Evolutionary conservation across 2,113 vertebrate genomes (phyloP).

Genomic region (Eurystomus gularis): DNA sequence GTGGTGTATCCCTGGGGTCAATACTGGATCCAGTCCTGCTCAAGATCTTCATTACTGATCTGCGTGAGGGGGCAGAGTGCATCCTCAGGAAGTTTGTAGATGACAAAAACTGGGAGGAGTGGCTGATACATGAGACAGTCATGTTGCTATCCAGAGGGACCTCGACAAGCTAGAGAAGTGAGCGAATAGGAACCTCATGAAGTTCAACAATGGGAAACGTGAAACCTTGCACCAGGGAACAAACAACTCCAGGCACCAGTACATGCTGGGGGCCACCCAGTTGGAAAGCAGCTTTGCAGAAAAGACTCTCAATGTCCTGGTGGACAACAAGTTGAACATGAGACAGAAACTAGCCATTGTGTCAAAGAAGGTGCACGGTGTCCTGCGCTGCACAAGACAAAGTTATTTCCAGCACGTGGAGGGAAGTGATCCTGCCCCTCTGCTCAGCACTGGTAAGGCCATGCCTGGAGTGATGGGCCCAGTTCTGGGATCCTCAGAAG

Average conservation of each 20-base stretch:
- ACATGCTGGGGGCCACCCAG: background rate
- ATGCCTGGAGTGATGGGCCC: background rate
- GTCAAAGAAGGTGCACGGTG: background rate
- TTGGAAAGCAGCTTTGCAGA: background rate
- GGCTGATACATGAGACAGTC: no score
- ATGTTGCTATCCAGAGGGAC: no score
- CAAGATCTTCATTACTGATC: background rate
- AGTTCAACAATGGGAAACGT: background rate
- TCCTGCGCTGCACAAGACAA: background rate
- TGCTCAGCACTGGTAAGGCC: background rate
- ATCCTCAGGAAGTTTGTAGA: no score
- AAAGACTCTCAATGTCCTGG: background rate
- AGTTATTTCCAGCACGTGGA: background rate
- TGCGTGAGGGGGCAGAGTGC: background rate
- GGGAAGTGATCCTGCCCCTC: background rate
- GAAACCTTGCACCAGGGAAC: background rate
- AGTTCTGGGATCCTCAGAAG: background rate
- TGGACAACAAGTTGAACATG: background rate
- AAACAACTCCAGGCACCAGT: background rate
- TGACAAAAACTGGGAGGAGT: no score
- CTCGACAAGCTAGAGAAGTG: no score
- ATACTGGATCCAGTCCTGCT: background rate
- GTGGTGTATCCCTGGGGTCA: background rate
- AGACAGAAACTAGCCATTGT: background rate
- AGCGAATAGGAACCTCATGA: no score